Evolutionary conservation across 2,888 invertebrate genomes (phyloP).

Genomic region (Aphidius colemani): DNA sequence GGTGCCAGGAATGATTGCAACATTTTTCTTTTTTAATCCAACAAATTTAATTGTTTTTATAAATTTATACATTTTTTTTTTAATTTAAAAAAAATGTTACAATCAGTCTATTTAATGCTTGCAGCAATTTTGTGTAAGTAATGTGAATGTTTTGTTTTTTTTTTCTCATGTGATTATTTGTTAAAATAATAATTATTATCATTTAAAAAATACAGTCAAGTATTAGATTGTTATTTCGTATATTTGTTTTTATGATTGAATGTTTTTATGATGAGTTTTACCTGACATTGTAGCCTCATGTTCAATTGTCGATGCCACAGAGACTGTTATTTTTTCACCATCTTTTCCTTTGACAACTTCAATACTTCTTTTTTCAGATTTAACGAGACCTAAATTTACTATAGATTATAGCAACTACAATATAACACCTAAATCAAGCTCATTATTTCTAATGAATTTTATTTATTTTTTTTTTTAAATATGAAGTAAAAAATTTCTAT

Average conservation of each 20-base stretch:
- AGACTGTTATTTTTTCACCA: constrained; percentile 60
- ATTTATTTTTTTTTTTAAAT: background rate
- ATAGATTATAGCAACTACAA: constrained; percentile 40
- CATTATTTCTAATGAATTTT: constrained; percentile 33
- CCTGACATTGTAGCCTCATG: constrained; percentile 70
- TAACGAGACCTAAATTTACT: constrained; percentile 53
- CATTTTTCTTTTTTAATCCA: too few species aligned
- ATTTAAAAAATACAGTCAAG: too few species aligned
- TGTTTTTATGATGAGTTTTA: constrained; percentile 51
- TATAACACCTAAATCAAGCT: constrained; percentile 42
- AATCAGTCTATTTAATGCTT: too few species aligned
- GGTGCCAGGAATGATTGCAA: too few species aligned
- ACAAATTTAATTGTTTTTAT: too few species aligned
- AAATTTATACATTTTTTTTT: too few species aligned
- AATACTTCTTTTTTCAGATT: constrained; percentile 53
- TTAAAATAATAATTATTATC: background rate
- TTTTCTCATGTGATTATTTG: constrained; percentile 6
- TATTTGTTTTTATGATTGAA: constrained; percentile 1
- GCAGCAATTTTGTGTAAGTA: too few species aligned
- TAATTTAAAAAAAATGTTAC: too few species aligned
- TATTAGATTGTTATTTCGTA: constrained; percentile 3
- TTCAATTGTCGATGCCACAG: constrained; percentile 67
- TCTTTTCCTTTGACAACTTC: constrained; percentile 55
- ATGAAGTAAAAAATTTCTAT: background rate
- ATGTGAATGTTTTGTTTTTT: background rate